phyloP scores from a whole-genome alignment of 2,888 invertebrate species.

The Ceriagrion tenellum region DNA sequence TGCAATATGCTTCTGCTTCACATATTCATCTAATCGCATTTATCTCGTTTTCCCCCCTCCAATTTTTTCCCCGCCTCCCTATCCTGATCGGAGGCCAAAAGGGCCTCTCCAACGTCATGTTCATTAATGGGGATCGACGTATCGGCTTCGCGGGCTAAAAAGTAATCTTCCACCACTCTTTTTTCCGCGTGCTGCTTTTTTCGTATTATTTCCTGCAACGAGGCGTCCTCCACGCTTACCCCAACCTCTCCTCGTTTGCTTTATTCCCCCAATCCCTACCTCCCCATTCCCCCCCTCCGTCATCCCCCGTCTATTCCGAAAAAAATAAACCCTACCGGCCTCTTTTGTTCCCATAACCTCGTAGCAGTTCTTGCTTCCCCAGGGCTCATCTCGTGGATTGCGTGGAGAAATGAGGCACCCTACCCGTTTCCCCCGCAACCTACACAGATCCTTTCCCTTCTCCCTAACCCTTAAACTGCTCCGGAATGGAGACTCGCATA shows the following conservation, averaged over 20 bases:
- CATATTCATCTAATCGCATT: constrained; percentile 1
- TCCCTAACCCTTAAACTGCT: neutral
- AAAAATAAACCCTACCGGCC: neutral
- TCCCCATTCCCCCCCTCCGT: neutral
- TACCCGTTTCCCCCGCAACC: neutral
- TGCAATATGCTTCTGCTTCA: neutral
- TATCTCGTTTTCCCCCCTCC: neutral
- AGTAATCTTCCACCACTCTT: constrained; percentile 42
- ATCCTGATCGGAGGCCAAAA: neutral
- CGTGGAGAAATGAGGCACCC: neutral
- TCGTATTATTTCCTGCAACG: constrained; percentile 17
- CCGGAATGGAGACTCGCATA: neutral
- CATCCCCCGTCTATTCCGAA: neutral
- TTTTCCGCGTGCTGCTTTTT: constrained; percentile 32
- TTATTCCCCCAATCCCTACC: neutral
- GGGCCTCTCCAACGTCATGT: neutral
- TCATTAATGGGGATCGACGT: constrained; percentile 65
- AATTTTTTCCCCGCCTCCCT: neutral
- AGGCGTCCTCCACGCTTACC: neutral
- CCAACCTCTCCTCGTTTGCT: neutral
- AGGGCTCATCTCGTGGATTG: constrained; percentile 26
- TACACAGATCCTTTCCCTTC: neutral
- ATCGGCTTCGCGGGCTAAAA: constrained; percentile 51
- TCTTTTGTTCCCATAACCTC: constrained; percentile 28
- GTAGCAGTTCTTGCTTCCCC: neutral